Base-by-base conservation (phyloP, 2,888 invertebrate species). In the Nowickia ferox region DNA sequence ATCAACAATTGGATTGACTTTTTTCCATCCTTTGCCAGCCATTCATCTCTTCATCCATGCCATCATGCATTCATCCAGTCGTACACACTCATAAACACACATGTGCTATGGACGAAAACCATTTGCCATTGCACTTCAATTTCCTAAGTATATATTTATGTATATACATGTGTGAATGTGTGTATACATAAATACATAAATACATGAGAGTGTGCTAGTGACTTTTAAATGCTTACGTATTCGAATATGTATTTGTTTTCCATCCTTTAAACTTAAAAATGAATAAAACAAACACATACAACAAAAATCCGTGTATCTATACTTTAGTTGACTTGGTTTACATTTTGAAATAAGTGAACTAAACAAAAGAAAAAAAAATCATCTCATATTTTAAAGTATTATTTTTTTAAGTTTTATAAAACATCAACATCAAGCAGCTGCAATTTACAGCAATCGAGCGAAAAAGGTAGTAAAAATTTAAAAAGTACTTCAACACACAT, bases 291-390 rank as follows among this genome's bases (percentile, higher is more conserved):
- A 71, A 66, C 44, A 75, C 59, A n/a, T 9, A 19, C 5, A 74
- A 65, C 19, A 59, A 57, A 66, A 55, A 69, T 44, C 46, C 44
- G 63, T 79, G 75, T 57, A 57, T 72, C 84, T 81, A 48, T 74
- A 68, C 81, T 68, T 81, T 57, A 75, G 63, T 55, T 81, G 81
- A 85, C 81, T 85, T 85, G 81, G 82, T 82, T 85, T 82, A 79
- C 78, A 82, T 85, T 85, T 82, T 15, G 15, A 71, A 75, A 79
- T 51, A 72, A 75, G 19, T 75, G 51, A 72, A 76, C 57, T 48
- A 66, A 83, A 63, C 63, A 63, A 78, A 63, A 78, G 38, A 61
- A 63, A 30, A 15, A 55, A 13, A 15, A 15, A 59, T 1, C 9
- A 40, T 61, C 17, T 40, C 6, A 15, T 57, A 11, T 61, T 69